Base-by-base conservation (phyloP, 2,797 vertebrate species). In the Hyperoplus immaculatus region DNA sequence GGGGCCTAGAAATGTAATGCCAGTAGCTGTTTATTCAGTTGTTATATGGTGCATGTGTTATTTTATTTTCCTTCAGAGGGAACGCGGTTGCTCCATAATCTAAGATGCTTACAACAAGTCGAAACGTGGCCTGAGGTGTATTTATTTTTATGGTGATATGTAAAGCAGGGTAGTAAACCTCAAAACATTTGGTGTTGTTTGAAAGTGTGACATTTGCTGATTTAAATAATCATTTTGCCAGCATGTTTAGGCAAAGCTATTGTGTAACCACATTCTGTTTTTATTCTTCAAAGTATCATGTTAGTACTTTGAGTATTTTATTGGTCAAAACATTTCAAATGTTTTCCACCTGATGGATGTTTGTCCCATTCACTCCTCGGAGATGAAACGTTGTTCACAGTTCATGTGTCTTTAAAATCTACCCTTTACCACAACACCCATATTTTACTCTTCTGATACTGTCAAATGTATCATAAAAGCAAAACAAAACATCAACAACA, bases 381-480 rank as follows among this genome's bases (percentile, higher is more conserved):
- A 49, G 15, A 50, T 45, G 13, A 69, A 71, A 36, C 1, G 42
- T 6, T 3, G 43, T 38, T 63, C n/a, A 42, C 6, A 69, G 18
- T 43, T 75, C 9, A 49, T 54, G 55, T 42, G 36, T 45, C 5
- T 21, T 54, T 72, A n/a, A 47, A 46, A 58, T 56, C 43, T 49
- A 1, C 29, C 29, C 4, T 53, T 46, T 29, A 47, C 43, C 39
- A 56, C 11, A 13, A 38, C 45, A 36, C 15, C 18, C 9, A n/a
- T 54, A 41, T 43, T 53, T 39, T 16, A 21, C 29, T 55, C 15
- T 8, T 11, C 8, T 53, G 46, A 64, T n/a, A 3, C n/a, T 29
- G 2, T 58, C 39, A 60, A 10, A 14, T 51, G 47, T 70, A 56
- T 73, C 62, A n/a, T 55, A 50, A 75, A 72, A 68, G 15, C 38